Percentiles rank a stretch among this genome's conserved stretches.
phyloP scores from a whole-genome alignment of 2,113 vertebrate genomes.

The Scomber colias region DNA sequence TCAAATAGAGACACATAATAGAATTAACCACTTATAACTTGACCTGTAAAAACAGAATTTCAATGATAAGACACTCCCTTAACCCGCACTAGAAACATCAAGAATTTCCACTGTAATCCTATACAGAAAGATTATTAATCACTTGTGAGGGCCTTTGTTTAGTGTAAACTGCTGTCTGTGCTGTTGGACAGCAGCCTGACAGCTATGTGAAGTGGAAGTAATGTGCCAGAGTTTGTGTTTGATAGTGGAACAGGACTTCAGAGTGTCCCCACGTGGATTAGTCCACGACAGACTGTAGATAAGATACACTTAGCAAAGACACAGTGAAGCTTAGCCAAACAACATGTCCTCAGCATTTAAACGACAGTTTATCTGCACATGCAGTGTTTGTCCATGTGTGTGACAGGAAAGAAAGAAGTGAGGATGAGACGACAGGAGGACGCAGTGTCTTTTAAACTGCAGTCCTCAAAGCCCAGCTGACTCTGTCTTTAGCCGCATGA shows the following conservation, averaged over 20 bases:
- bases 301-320: constrained; percentile 55
- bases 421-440: not conserved
- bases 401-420: not conserved
- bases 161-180: not conserved
- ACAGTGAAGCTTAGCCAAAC: constrained; percentile 26
- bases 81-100: not conserved
- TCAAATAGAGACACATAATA: too few species aligned
- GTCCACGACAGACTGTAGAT: constrained; percentile 18
- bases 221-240: constrained; percentile 14
- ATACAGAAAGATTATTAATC: too few species aligned
- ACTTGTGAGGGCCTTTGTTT: not conserved
- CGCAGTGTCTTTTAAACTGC: constrained; percentile 5
- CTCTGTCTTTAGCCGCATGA: constrained; percentile 32
- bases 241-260: constrained; percentile 39
- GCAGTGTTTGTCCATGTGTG: constrained; percentile 6
- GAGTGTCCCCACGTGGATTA: constrained; percentile 25
- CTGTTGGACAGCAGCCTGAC: not conserved
- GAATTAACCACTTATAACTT: too few species aligned
- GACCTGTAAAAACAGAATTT: too few species aligned
- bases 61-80: too few species aligned
- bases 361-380: constrained; percentile 4
- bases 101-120: not conserved
- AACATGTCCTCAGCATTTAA: constrained; percentile 7
- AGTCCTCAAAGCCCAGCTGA: constrained; percentile 16
- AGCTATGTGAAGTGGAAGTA: not conserved